phyloP scores from a whole-genome alignment of 2,888 invertebrate genomes.

The Escarpia spicata region DNA sequence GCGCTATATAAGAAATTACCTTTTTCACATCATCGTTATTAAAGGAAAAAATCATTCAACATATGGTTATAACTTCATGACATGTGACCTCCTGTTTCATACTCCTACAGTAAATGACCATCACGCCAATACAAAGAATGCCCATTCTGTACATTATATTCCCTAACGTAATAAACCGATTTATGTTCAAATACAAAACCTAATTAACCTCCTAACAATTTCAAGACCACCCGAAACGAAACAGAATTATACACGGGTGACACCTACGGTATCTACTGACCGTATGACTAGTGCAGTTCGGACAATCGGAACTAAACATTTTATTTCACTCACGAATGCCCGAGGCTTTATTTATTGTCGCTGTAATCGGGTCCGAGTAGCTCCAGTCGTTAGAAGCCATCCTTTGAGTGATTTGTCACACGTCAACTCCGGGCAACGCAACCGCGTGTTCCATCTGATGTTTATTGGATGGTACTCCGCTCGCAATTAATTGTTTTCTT shows the following conservation, averaged over 20 bases:
- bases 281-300: not conserved
- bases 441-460: not conserved
- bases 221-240: not conserved
- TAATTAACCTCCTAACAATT: not conserved
- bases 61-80: too few species aligned
- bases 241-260: not conserved
- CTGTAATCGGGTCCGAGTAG: not conserved
- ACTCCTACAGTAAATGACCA: too few species aligned
- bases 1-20: too few species aligned
- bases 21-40: too few species aligned
- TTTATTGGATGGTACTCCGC: not conserved
- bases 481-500: constrained; percentile 1
- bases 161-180: too few species aligned
- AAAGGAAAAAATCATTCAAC: too few species aligned
- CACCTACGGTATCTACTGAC: not conserved
- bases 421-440: not conserved
- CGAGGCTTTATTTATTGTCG: not conserved
- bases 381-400: not conserved
- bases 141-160: too few species aligned
- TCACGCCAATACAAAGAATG: too few species aligned
- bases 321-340: not conserved
- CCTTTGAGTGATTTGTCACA: not conserved
- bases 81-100: too few species aligned
- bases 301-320: not conserved
- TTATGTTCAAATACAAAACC: not conserved